phyloP scores from a whole-genome alignment of 2,888 invertebrate genomes.

The Tenthredo distinguenda region DNA sequence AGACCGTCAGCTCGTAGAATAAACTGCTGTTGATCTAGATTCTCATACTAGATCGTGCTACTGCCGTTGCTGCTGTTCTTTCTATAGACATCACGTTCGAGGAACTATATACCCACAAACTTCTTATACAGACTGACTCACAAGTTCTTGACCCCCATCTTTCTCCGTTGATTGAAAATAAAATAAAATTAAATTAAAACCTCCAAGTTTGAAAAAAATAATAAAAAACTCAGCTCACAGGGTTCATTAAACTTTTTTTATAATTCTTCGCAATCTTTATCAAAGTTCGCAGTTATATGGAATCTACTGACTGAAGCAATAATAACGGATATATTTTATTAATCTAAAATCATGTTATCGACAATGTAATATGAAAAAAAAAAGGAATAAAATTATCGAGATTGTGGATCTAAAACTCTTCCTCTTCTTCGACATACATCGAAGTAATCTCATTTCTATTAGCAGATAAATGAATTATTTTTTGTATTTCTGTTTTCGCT shows the following conservation, averaged over 20 bases:
- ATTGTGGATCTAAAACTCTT: not conserved
- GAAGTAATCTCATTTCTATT: not conserved
- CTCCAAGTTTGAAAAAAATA: not conserved
- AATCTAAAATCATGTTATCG: no score
- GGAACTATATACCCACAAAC: not conserved
- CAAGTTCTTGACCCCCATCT: not conserved
- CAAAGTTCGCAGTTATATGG: no score
- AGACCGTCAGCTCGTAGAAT: conserved; percentile 12
- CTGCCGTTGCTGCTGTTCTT: conserved; percentile 4
- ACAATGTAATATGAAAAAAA: not conserved
- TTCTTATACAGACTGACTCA: conserved; percentile 12
- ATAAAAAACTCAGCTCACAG: no score
- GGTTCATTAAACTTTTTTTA: no score
- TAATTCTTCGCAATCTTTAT: no score
- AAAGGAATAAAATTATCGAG: not conserved
- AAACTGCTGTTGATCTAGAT: conserved; percentile 36
- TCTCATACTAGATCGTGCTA: not conserved
- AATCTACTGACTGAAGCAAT: no score
- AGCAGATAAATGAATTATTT: not conserved
- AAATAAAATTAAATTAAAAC: not conserved
- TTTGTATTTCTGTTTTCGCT: not conserved
- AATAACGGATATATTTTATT: no score
- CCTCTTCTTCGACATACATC: no score
- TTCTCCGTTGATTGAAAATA: not conserved
- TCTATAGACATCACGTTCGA: conserved; percentile 12